A percentile compares a stretch with the other conserved stretches of the same genome.
phyloP scores from a whole-genome alignment of 2,113 vertebrate species.

The Archocentrus centrarchus region DNA sequence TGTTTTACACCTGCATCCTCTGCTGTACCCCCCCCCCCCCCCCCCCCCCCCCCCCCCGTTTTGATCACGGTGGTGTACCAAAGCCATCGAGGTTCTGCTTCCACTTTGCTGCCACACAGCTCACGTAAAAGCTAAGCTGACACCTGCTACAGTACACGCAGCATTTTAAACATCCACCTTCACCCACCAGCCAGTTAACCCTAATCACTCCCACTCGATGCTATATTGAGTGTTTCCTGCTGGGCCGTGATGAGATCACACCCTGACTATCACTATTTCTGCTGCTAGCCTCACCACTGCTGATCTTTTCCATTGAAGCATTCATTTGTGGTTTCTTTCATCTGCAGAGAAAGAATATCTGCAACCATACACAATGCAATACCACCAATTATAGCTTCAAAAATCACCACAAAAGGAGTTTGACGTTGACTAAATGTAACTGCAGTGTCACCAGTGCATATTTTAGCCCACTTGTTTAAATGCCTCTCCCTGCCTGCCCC shows the following conservation, averaged over 20 bases:
- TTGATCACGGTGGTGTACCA: background rate
- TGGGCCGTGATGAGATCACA: background rate
- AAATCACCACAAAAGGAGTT: slow-evolving; percentile 1
- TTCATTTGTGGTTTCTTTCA: background rate
- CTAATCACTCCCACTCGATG: background rate
- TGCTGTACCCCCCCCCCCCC: background rate
- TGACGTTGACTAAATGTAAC: slow-evolving; percentile 7
- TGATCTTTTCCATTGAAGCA: background rate
- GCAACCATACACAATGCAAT: rapidly evolving
- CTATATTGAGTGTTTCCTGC: background rate
- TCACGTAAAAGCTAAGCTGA: background rate
- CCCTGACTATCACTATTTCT: background rate
- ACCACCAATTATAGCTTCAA: background rate
- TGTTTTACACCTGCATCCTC: background rate
- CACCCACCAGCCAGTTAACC: background rate
- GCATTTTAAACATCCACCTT: background rate
- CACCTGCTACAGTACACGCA: background rate
- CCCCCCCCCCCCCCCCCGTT: background rate
- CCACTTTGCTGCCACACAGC: background rate
- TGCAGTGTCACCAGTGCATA: background rate
- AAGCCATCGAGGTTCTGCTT: background rate
- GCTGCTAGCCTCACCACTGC: background rate
- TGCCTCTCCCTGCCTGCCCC: background rate
- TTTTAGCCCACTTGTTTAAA: background rate
- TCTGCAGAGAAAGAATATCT: background rate